These are phyloP conservation scores for Heliconius nattereri DNA, from an alignment of 1,140 invertebrate species.

Conservation along the genomic window DNA sequence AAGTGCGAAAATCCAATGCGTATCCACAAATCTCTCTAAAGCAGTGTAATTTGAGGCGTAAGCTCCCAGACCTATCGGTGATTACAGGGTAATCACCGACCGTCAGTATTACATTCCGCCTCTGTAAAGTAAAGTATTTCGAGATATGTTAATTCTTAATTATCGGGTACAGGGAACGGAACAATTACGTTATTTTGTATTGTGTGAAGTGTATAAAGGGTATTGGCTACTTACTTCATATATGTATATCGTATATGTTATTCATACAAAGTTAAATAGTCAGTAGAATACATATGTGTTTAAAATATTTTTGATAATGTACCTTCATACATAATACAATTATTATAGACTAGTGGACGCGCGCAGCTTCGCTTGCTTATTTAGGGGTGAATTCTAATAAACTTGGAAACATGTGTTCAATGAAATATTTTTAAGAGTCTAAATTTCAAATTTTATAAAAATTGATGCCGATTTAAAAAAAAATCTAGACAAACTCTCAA, in stretches of 20 bases:
- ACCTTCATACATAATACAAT: too few species aligned
- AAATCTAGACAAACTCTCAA: too few species aligned
- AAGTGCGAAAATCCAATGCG: not conserved
- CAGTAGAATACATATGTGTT: too few species aligned
- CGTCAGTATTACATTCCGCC: slow-evolving; percentile 53
- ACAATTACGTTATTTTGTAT: not conserved
- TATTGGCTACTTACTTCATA: not conserved
- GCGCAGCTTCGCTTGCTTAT: too few species aligned
- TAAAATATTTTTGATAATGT: too few species aligned
- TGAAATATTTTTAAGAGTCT: too few species aligned
- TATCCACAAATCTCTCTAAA: slow-evolving; percentile 13
- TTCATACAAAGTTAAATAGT: too few species aligned
- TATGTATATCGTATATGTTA: not conserved
- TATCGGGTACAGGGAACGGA: slow-evolving; percentile 37
- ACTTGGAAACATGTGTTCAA: too few species aligned
- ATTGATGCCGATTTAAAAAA: too few species aligned
- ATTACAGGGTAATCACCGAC: slow-evolving; percentile 60
- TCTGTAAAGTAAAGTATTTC: slow-evolving; percentile 44
- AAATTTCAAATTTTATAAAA: too few species aligned
- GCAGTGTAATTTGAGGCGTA: slow-evolving; percentile 38
- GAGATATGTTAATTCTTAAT: slow-evolving; percentile 55
- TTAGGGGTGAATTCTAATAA: too few species aligned
- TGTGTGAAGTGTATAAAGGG: not conserved
- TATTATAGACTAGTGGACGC: too few species aligned
- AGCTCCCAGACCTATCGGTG: slow-evolving; percentile 51